Percentiles rank a stretch among this genome's conserved stretches.
phyloP scores from a whole-genome alignment of 2,113 vertebrate species.

The Laterallus jamaicensis region DNA sequence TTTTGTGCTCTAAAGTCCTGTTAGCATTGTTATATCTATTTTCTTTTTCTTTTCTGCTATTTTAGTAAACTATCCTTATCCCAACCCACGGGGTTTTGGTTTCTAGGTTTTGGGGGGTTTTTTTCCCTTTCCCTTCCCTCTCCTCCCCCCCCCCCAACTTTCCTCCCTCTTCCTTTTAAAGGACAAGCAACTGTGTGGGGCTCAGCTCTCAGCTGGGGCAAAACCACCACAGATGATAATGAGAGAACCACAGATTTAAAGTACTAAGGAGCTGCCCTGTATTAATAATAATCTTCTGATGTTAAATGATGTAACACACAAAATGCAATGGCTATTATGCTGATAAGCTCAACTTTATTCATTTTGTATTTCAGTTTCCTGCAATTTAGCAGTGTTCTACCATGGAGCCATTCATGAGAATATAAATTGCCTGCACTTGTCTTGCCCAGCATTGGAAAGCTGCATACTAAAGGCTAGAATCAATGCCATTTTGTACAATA shows the following conservation, averaged over 20 bases:
- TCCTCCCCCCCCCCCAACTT: too few relatives aligned
- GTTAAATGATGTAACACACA: background rate
- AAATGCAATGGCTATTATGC: background rate
- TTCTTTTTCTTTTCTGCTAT: too few relatives aligned
- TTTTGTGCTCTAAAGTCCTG: too few relatives aligned
- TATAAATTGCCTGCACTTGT: slow-evolving; percentile 88
- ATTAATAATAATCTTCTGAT: background rate
- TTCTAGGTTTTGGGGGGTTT: too few relatives aligned
- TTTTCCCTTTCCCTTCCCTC: too few relatives aligned
- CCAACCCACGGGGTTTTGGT: too few relatives aligned
- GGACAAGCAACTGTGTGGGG: too few relatives aligned
- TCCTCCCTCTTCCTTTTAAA: too few relatives aligned
- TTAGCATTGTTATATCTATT: too few relatives aligned
- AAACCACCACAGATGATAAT: background rate
- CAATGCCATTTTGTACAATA: slow-evolving; percentile 86
- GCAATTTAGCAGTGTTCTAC: slow-evolving; percentile 92
- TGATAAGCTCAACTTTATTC: background rate
- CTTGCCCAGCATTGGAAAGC: slow-evolving; percentile 89
- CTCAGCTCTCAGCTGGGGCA: too few relatives aligned
- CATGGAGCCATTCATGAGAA: slow-evolving; percentile 75
- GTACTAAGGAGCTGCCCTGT: background rate
- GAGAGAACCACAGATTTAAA: background rate
- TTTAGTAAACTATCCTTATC: too few relatives aligned
- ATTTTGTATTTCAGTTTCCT: slow-evolving; percentile 80
- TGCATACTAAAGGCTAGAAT: slow-evolving; percentile 81